A percentile compares a stretch with the other conserved stretches of the same genome.
These are phyloP conservation scores for Saccostrea glomerata DNA, from an alignment of 1,140 invertebrate genomes.

Conservation along the genomic window DNA sequence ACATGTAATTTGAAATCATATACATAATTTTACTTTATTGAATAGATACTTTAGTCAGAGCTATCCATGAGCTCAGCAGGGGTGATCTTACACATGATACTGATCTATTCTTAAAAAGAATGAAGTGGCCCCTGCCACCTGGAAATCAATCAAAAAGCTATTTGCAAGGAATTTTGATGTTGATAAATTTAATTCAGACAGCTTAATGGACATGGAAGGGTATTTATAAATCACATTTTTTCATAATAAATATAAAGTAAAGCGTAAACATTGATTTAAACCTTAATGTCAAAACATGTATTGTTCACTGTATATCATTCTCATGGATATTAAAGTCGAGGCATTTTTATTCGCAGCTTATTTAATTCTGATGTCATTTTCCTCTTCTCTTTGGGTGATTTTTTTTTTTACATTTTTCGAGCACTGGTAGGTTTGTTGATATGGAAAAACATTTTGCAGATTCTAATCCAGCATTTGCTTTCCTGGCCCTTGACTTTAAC, in stretches of 20 bases:
- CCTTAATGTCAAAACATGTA: background rate
- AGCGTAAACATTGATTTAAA: background rate
- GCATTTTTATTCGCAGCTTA: background rate
- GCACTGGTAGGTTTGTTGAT: background rate
- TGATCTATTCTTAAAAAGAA: background rate
- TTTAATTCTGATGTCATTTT: background rate
- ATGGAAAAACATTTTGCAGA: slow-evolving; percentile 24
- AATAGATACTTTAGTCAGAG: background rate
- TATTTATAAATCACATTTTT: background rate
- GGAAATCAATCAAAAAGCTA: slow-evolving; percentile 24
- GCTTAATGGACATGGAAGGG: slow-evolving; percentile 38
- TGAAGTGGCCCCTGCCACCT: slow-evolving; percentile 39
- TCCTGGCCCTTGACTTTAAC: slow-evolving; percentile 35
- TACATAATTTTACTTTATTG: background rate
- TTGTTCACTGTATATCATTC: background rate
- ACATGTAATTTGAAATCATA: background rate
- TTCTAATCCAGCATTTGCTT: slow-evolving; percentile 34
- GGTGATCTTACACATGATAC: slow-evolving; percentile 15
- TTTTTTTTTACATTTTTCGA: slow-evolving; percentile 2
- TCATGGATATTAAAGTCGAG: background rate
- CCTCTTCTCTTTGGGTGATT: background rate
- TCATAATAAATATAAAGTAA: background rate
- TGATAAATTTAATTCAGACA: slow-evolving; percentile 40
- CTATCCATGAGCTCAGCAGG: background rate
- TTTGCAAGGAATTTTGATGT: slow-evolving; percentile 47